A percentile compares a stretch with the other conserved stretches of the same genome.
phyloP scores from a whole-genome alignment of 2,797 vertebrate species.

The Avahi laniger region DNA sequence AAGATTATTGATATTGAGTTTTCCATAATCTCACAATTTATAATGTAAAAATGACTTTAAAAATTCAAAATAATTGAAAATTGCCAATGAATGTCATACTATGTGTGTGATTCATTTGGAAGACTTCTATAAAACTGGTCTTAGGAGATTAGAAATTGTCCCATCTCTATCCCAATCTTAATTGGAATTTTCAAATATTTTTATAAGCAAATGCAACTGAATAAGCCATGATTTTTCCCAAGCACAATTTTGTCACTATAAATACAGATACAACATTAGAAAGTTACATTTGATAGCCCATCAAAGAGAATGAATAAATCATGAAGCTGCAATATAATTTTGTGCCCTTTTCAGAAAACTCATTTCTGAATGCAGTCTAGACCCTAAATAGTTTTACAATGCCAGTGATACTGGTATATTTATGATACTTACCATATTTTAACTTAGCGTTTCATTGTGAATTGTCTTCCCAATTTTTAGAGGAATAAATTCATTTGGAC shows the following conservation, averaged over 20 bases:
- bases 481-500: constrained; percentile 29
- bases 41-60: background rate
- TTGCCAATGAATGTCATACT: background rate
- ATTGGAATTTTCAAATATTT: constrained; percentile 53
- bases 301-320: constrained; percentile 60
- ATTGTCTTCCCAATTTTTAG: constrained; percentile 51
- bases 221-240: constrained; percentile 40
- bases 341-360: constrained; percentile 64
- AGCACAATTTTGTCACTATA: constrained; percentile 43
- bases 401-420: constrained; percentile 23
- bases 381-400: constrained; percentile 27
- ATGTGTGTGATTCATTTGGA: background rate
- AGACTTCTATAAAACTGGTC: background rate
- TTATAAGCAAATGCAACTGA: constrained; percentile 38
- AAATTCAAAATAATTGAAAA: background rate
- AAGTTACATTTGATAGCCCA: constrained; percentile 22
- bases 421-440: constrained; percentile 40
- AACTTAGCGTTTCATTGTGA: constrained; percentile 8
- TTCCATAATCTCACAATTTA: background rate
- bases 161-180: constrained; percentile 40
- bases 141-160: constrained; percentile 30
- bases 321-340: constrained; percentile 62
- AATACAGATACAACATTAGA: constrained; percentile 51
- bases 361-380: constrained; percentile 55
- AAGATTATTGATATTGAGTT: background rate